Base-by-base conservation (phyloP, 2,797 vertebrate species). In the Poeciliopsis presidionis region DNA sequence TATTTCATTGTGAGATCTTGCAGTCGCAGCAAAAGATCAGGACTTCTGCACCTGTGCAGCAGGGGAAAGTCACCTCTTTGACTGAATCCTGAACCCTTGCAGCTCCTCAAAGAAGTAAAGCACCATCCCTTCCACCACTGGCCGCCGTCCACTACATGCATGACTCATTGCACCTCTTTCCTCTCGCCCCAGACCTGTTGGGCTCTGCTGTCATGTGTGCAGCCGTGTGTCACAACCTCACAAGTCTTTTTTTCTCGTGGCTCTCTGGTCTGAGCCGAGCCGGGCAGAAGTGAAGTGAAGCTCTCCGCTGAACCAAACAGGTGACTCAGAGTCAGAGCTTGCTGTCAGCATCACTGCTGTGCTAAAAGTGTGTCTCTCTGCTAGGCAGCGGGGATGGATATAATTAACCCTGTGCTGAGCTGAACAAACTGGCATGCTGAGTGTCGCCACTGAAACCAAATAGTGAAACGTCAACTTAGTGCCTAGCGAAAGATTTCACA, bases 241-340 rank as follows among this genome's bases (percentile, higher is more conserved):
- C 88, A 91, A 90, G 88, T 46, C 77, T 82, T 87, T 87, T 30
- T 3, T 87, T 77, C 80, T 90, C 86, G 87, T 77, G 59, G 67
- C 85, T 83, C 49, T 28, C 81, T 47, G 75, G 39, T 59, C 49
- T 76, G 71, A 84, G 18, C 72, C 71, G 72, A 84, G 20, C 70
- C 13, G 79, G 79, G 81, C 78, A 83, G 83, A 84, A 87, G 79
- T 78, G 85, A 86, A 87, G 87, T 41, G 67, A 28, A 45, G 67
- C 67, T 70, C 77, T 79, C 77, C 76, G n/a, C 78, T 59, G 55
- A 75, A 51, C 80, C 83, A 47, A 89, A 73, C 86, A 86, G 88
- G 84, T 92, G 90, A 91, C 87, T 91, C 90, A 87, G 69, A 77
- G 86, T 91, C 89, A 90, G 77, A 74, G 82, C 85, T 70, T 36